Percentiles rank a stretch among this genome's conserved stretches.
These are phyloP conservation scores for Parapsyche elsis DNA, from an alignment of 1,140 invertebrate genomes.

Conservation along the genomic window DNA sequence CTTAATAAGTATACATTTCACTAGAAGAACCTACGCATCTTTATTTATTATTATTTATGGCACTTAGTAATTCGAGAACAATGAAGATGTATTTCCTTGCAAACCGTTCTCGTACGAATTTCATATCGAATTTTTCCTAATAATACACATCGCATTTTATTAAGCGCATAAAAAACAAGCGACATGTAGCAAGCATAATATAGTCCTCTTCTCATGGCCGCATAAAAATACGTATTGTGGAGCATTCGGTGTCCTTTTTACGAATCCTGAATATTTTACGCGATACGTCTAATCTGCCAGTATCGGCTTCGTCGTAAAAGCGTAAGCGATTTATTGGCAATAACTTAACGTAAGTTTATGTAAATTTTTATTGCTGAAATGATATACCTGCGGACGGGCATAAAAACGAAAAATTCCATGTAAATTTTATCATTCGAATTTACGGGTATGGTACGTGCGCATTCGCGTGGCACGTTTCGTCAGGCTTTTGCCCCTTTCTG, in stretches of 20 bases:
- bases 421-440: constrained; percentile 22
- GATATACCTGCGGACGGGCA: background rate
- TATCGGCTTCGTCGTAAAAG: background rate
- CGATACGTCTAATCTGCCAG: background rate
- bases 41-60: background rate
- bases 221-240: too few species aligned
- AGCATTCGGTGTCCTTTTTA: too few species aligned
- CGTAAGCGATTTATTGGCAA: constrained; percentile 13
- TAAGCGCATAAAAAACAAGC: background rate
- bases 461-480: background rate
- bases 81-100: background rate
- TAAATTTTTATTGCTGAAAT: constrained; percentile 9
- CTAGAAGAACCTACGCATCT: background rate
- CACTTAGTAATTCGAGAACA: background rate
- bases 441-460: background rate
- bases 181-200: background rate
- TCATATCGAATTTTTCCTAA: constrained; percentile 11
- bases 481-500: background rate
- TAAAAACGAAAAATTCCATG: background rate
- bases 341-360: constrained; percentile 18
- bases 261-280: too few species aligned
- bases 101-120: too few species aligned
- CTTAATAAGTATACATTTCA: background rate
- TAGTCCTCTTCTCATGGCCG: too few species aligned
- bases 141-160: constrained; percentile 8